These are phyloP conservation scores for Archivesica marissinica DNA, from an alignment of 1,140 invertebrate genomes.

Conservation along the genomic window DNA sequence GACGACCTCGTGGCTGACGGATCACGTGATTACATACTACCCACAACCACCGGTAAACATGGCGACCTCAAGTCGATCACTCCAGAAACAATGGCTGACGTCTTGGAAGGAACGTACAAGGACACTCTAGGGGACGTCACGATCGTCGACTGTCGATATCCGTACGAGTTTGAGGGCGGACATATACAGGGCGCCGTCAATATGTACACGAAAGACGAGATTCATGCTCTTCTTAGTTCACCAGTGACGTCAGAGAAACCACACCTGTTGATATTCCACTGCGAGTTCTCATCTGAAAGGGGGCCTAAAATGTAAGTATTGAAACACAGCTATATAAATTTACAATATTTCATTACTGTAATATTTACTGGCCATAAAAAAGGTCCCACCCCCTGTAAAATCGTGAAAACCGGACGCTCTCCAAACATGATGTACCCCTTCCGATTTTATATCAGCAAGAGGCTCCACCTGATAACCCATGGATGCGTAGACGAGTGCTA, in stretches of 20 bases:
- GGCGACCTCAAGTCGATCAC: constrained; percentile 94
- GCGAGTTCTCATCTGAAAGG: constrained; percentile 28
- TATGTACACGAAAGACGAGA: constrained; percentile 87
- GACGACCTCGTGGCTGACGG: constrained; percentile 25
- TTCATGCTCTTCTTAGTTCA: constrained; percentile 85
- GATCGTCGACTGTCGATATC: constrained; percentile 90
- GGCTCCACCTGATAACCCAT: too few species aligned
- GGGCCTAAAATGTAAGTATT: neutral
- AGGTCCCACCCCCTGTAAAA: constrained; percentile 68
- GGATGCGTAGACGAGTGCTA: too few species aligned
- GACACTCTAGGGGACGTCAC: constrained; percentile 65
- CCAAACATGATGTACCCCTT: constrained; percentile 99
- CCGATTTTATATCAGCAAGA: too few species aligned
- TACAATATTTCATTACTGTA: too few species aligned
- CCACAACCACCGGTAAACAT: constrained; percentile 90
- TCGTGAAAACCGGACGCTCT: constrained; percentile 88
- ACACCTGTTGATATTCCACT: constrained; percentile 16
- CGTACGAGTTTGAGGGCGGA: constrained; percentile 97
- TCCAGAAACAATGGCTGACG: constrained; percentile 85
- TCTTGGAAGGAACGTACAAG: constrained; percentile 65
- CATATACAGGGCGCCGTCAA: constrained; percentile 88
- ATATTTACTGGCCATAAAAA: too few species aligned
- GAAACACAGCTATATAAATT: too few species aligned
- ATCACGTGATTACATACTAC: constrained; percentile 84
- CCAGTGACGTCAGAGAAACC: constrained; percentile 83